Evolutionary conservation across 2,888 invertebrate genomes (phyloP), one percentile per base, ranked within the genome.

Genomic region (Galerucella calmariensis): DNA sequence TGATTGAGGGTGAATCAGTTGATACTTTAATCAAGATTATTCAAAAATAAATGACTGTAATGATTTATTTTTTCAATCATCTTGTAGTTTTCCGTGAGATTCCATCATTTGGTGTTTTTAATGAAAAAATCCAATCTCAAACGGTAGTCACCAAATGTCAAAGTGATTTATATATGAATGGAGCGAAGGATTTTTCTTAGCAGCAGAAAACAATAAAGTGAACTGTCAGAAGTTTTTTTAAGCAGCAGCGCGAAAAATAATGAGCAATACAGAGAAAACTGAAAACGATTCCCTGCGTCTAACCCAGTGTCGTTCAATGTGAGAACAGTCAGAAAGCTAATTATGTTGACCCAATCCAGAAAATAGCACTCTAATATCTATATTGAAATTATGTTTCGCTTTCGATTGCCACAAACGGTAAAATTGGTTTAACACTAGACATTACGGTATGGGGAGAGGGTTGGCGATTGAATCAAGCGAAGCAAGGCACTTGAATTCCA

Each of bases 151-250:
- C 35, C 35, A 62, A 62, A 62, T 14, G 62, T 62, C 62, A 62
- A 41, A 62, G 62, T 62, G 62, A 62, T 62, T 62, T 62, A 62
- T 62, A 16, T 16, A 14, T n/a, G 10, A 41, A 62, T 14, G 62
- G 6, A 62, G n/a, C 14, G 41, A 41, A 62, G 35, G 35, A 62
- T 62, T 62, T 62, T 62, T 41, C 62, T 62, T 14, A n/a, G 62
- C 62, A 35, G 41, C 35, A 41, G 62, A 41, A 62, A 62, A 62
- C 62, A 62, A 62, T 62, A 62, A 62, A 62, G 41, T 41, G 62
- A 62, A 56, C 62, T 62, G 62, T 62, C 62, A 62, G 62, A 62
- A 35, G 35, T 62, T 62, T 62, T 62, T 62, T 16, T 35, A 16
- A 62, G 62, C 27, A 62, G n/a, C 27, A 62, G 62, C 41, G 41